Evolutionary conservation across 1,140 invertebrate species (phyloP).

Genomic region (Aricia agestis): DNA sequence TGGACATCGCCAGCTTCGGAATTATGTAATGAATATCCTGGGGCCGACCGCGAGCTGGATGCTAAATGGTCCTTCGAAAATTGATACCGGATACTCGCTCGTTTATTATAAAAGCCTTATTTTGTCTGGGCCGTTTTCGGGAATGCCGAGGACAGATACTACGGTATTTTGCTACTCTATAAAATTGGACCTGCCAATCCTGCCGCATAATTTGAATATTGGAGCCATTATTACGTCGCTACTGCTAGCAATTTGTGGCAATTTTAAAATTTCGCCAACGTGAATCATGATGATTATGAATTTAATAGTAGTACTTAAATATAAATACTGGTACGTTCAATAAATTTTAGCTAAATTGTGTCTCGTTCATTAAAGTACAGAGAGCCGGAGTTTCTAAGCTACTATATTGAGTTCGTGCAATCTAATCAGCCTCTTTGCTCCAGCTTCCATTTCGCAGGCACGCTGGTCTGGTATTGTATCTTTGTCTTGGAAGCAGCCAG

Average conservation of each 20-base stretch:
- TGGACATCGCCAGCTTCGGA: background rate
- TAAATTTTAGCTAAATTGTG: background rate
- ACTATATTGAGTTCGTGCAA: background rate
- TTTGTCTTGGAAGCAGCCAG: background rate
- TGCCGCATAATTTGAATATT: background rate
- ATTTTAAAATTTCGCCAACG: background rate
- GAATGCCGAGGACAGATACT: background rate
- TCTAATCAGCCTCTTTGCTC: background rate
- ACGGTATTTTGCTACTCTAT: background rate
- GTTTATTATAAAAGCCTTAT: constrained; percentile 1
- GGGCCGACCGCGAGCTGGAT: background rate
- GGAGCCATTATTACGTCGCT: background rate
- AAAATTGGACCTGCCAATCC: background rate
- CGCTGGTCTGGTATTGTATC: background rate
- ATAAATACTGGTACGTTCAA: background rate
- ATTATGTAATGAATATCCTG: constrained; percentile 5
- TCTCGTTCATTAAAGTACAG: background rate
- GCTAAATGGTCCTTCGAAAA: constrained; percentile 2
- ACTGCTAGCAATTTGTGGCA: constrained; percentile 2
- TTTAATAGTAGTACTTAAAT: background rate
- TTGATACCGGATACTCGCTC: background rate
- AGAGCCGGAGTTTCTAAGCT: background rate
- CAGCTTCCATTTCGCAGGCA: background rate
- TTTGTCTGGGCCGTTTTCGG: background rate
- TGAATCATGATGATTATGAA: background rate